Base-by-base conservation (phyloP, 2,113 vertebrate genomes). In the Psittacula cyanocephala region DNA sequence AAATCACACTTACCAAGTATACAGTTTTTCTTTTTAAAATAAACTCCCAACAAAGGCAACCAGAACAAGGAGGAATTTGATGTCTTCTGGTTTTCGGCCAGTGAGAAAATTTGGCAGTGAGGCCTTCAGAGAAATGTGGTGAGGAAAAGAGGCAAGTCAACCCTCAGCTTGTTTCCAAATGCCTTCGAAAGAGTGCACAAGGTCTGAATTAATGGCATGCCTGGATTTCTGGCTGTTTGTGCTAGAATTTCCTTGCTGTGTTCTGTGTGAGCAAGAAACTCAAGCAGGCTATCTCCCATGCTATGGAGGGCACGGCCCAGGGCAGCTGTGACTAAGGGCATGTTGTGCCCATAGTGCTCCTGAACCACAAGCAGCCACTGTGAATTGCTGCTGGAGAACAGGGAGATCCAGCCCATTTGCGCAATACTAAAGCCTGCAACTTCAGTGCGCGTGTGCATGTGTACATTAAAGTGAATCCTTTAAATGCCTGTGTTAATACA, bases 11-110 rank as follows among this genome's bases (percentile, higher is more conserved):
- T 50, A 35, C 12, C 10, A 57, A 28, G 12, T 47, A 62, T 62
- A 25, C 2, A 53, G 8, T 49, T 59, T 22, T 64, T 55, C n/a
- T 29, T 60, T 46, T 4, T 2, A 28, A 29, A 55, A 67, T 39
- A 15, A 70, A 15, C 3, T 23, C 8, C 6, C 9, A 41, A 3
- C 31, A 43, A 31, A 7, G 0, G 1, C 3, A 59, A 2, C 6
- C 4, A 37, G 53, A 39, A 50, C 85, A 63, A 11, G 5, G 14
- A 63, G 24, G 25, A 23, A n/a, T 62, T 80, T 91, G 4, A 62
- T 16, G 11, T 37, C 10, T 67, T 46, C 35, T 5, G 3, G 3
- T 28, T 91, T 92, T 84, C 19, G 31, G 7, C 27, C n/a, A 67
- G 9, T 37, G 12, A 23, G 28, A 70, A 80, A 69, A 72, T 49